Conservation (phyloP, 1,140 invertebrate species). For the Heliothis virescens region DNA sequence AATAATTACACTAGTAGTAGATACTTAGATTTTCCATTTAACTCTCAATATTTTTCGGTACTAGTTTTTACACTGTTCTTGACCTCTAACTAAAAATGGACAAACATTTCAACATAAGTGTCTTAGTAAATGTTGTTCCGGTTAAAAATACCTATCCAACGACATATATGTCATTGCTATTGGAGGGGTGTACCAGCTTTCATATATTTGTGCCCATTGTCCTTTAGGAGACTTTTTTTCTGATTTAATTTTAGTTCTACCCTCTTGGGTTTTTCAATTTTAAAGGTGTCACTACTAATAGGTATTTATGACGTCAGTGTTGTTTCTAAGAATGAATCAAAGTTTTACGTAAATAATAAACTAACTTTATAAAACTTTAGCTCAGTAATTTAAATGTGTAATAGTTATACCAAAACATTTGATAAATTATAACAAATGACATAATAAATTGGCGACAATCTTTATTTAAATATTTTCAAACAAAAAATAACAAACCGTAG, state of each 20-base stretch:
- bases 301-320: not conserved
- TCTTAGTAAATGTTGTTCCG: no score
- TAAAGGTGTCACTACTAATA: not conserved
- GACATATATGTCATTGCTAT: no score
- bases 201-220: no score
- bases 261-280: not conserved
- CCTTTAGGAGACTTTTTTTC: not conserved
- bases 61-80: no score
- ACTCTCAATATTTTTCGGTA: no score
- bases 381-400: not conserved
- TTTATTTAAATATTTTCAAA: constrained; percentile 38
- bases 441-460: constrained; percentile 45
- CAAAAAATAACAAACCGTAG: constrained; percentile 54
- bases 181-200: no score
- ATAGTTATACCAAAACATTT: not conserved
- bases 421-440: not conserved
- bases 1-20: no score
- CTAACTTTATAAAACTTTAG: constrained; percentile 7
- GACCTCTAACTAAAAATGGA: no score
- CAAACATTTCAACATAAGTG: no score
- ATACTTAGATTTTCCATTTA: no score
- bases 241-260: not conserved
- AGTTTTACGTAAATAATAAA: not conserved
- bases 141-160: no score
- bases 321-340: not conserved